Percentiles rank a stretch among this genome's conserved stretches.
Evolutionary conservation across 2,888 invertebrate genomes (phyloP).

Genomic region (Melanargia galathea): DNA sequence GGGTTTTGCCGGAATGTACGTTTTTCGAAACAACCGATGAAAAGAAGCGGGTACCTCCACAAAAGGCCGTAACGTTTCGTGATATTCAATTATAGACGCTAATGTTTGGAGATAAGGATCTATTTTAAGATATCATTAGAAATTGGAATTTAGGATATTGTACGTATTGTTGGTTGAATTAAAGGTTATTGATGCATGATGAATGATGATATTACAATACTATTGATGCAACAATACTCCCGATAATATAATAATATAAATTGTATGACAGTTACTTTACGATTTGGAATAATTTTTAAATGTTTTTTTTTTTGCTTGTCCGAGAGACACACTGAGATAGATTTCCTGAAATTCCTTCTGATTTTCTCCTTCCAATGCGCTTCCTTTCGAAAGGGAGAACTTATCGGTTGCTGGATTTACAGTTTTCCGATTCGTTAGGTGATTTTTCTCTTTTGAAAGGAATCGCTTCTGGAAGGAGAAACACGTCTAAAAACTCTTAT

Average conservation of each 20-base stretch:
- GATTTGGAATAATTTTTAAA: background rate
- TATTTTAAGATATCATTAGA: background rate
- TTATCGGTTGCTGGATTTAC: too few relatives aligned
- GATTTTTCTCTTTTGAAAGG: too few relatives aligned
- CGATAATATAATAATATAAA: slow-evolving; percentile 21
- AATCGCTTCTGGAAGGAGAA: too few relatives aligned
- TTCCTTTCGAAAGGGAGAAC: too few relatives aligned
- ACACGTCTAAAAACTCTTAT: too few relatives aligned
- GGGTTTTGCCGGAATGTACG: slow-evolving; percentile 38
- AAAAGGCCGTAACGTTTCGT: background rate
- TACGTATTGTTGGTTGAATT: slow-evolving; percentile 23
- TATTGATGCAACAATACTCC: slow-evolving; percentile 21
- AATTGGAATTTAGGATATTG: slow-evolving; percentile 3
- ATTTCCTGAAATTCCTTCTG: too few relatives aligned
- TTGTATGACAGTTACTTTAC: slow-evolving; percentile 9
- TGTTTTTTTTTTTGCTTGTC: background rate
- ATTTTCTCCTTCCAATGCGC: too few relatives aligned
- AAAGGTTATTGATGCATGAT: slow-evolving; percentile 29
- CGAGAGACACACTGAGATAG: too few relatives aligned
- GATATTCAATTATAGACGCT: slow-evolving; percentile 17
- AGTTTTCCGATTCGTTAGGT: too few relatives aligned
- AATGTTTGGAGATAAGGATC: background rate
- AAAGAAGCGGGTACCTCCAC: slow-evolving; percentile 6
- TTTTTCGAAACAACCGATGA: slow-evolving; percentile 27
- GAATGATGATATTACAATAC: slow-evolving; percentile 27